Evolutionary conservation across 2,113 vertebrate species (phyloP).

Genomic region (Crotalus horridus): DNA sequence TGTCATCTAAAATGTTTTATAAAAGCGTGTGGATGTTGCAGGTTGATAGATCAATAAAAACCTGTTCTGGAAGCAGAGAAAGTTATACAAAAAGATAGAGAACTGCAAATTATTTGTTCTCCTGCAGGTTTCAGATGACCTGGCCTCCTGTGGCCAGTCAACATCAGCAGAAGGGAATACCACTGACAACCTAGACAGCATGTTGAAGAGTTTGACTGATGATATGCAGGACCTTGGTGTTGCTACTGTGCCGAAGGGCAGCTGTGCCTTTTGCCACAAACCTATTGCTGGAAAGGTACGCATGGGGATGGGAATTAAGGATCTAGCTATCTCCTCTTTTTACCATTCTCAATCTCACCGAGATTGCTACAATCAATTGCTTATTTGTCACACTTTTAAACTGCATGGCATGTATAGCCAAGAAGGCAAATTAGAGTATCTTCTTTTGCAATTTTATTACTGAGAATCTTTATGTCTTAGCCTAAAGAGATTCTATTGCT

Average conservation of each 20-base stretch:
- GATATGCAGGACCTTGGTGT: conserved; percentile 88
- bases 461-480: not conserved
- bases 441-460: not conserved
- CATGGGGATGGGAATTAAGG: accelerated
- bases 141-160: not conserved
- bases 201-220: conserved; percentile 79
- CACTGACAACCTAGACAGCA: conserved; percentile 69
- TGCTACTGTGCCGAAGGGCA: conserved; percentile 70
- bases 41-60: not conserved
- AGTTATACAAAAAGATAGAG: not conserved
- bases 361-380: not conserved
- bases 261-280: conserved; percentile 82
- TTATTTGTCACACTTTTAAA: not conserved
- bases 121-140: conserved; percentile 23
- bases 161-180: not conserved
- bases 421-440: not conserved
- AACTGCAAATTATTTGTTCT: not conserved
- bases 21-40: not conserved
- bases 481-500: not conserved
- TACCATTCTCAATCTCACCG: not conserved
- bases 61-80: not conserved
- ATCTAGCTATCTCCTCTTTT: not conserved
- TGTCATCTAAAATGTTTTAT: not conserved
- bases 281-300: conserved; percentile 83
- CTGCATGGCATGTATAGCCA: not conserved